phyloP scores from a whole-genome alignment of 2,113 vertebrate genomes.

The Origma solitaria region DNA sequence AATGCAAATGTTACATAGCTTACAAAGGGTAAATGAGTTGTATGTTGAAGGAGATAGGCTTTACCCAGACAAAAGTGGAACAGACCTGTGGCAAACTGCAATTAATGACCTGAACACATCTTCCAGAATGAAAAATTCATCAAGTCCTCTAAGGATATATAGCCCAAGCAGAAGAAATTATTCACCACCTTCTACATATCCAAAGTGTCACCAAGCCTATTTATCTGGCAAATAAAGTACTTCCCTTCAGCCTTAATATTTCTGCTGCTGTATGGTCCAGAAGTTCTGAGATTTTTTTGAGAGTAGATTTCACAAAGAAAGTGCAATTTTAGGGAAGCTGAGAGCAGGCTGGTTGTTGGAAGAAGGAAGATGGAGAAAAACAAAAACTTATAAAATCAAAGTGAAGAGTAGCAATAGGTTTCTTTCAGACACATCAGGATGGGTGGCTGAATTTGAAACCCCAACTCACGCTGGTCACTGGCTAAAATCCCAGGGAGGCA shows the following conservation, averaged over 20 bases:
- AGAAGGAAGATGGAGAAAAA: background rate
- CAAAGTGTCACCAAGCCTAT: conserved; percentile 61
- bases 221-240: conserved; percentile 67
- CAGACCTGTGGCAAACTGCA: conserved; percentile 86
- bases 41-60: conserved; percentile 74
- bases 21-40: conserved; percentile 60
- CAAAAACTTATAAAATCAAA: background rate
- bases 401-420: background rate
- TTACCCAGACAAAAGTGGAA: conserved; percentile 83
- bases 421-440: background rate
- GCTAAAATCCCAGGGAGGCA: background rate
- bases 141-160: conserved; percentile 73
- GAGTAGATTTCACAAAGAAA: background rate
- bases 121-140: conserved; percentile 87
- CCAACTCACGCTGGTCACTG: fast-evolving
- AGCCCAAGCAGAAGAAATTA: conserved; percentile 82
- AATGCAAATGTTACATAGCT: conserved; percentile 59
- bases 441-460: background rate
- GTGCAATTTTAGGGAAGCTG: background rate
- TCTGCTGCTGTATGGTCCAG: conserved; percentile 11
- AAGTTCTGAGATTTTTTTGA: background rate
- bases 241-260: conserved; percentile 55
- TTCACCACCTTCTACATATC: conserved; percentile 76
- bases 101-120: conserved; percentile 90
- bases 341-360: background rate